These are phyloP conservation scores for Mus spicilegus DNA, from an alignment of 2,113 vertebrate genomes.

Conservation along the genomic window DNA sequence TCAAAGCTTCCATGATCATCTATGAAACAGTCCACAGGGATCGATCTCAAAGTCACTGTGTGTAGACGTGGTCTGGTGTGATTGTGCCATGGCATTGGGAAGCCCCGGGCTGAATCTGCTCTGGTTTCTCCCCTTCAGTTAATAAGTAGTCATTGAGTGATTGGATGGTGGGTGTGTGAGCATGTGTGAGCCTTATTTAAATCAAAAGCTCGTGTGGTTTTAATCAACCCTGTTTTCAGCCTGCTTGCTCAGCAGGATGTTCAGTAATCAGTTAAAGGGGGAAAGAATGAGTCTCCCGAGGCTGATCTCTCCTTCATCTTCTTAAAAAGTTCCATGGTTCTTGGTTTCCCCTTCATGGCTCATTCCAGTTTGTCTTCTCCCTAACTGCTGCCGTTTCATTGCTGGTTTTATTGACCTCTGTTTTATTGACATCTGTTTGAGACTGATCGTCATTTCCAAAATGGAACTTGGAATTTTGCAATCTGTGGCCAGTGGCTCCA, in stretches of 20 bases:
- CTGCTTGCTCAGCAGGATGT: neutral
- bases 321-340: neutral
- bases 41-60: neutral
- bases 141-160: neutral
- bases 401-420: conserved; percentile 39
- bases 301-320: neutral
- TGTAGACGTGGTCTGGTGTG: neutral
- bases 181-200: neutral
- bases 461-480: conserved; percentile 32
- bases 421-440: conserved; percentile 56
- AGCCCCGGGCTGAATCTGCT: neutral
- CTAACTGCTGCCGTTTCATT: conserved; percentile 9
- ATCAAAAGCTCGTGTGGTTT: conserved; percentile 29
- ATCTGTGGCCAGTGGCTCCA: neutral
- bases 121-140: neutral
- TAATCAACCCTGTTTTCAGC: conserved; percentile 26
- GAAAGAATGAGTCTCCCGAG: neutral
- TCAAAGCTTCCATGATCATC: neutral
- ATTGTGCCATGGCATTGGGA: neutral
- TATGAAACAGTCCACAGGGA: neutral
- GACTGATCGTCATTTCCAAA: conserved; percentile 21
- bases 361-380: neutral
- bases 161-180: neutral
- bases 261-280: neutral
- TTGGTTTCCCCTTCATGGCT: conserved; percentile 18